Base-by-base conservation (phyloP, 2,797 vertebrate species). In the Notolepis coatsorum region DNA sequence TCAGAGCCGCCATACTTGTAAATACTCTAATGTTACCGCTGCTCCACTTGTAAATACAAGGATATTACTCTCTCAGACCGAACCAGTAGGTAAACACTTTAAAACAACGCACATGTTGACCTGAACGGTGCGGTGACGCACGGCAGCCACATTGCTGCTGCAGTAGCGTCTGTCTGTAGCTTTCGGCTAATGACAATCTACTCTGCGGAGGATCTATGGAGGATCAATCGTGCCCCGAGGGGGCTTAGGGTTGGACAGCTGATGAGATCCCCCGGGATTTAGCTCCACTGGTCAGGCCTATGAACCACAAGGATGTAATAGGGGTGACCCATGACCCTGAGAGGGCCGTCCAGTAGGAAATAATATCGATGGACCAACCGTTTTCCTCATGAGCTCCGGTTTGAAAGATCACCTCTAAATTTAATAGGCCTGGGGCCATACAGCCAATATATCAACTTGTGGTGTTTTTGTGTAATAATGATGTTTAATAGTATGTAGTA, bases 211-310 rank as follows among this genome's bases (percentile, higher is more conserved):
- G 9, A 63, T 73, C 61, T 5, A 5, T 63, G 18, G 55, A n/a
- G n/a, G 77, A 77, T 84, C 75, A 70, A 42, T 71, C 6, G 28
- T 39, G 68, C 71, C 71, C 71, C 47, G 0, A 60, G 80, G 62
- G 51, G 46, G 50, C 33, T 50, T 5, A 48, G 64, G 0, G 21
- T 49, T 8, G 4, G 57, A 82, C 75, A 75, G 68, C 73, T 75
- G 73, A 81, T 71, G 68, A 60, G 52, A 10, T 41, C 37, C 18
- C 37, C 10, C 4, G 6, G 74, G 75, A 59, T 55, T 78, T 50
- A 4, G 15, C 57, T 35, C 48, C 27, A 8, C 41, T 21, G 18
- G 41, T 2, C 5, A 2, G 41, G 61, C 54, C 41, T 9, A 15
- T 35, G 31, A 3, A 5, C 38, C 13, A n/a, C 10, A 25, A 7